These are phyloP conservation scores for Noctilio leporinus DNA, from an alignment of 2,113 vertebrate species.

Conservation along the genomic window DNA sequence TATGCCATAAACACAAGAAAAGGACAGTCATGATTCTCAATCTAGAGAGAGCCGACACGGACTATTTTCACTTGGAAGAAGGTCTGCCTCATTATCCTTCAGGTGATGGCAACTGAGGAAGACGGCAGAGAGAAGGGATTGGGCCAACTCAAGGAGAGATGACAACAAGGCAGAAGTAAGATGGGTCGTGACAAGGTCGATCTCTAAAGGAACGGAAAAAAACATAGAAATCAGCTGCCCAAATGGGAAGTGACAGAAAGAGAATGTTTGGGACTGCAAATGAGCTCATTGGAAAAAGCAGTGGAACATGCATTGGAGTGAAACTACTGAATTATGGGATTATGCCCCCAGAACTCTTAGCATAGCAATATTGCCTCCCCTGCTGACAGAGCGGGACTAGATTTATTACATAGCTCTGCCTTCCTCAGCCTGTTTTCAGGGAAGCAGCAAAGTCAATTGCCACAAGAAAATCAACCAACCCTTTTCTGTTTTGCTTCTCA, in stretches of 20 bases:
- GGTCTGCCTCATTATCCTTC: slow-evolving; percentile 65
- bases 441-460: slow-evolving; percentile 27
- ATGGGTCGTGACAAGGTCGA: slow-evolving; percentile 65
- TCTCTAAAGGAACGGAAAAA: slow-evolving; percentile 58
- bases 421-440: slow-evolving; percentile 51
- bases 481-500: slow-evolving; percentile 52
- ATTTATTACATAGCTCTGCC: slow-evolving; percentile 60
- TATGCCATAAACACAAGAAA: background rate
- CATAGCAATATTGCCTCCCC: slow-evolving; percentile 11
- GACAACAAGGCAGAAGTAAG: slow-evolving; percentile 62
- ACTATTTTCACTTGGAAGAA: background rate
- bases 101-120: slow-evolving; percentile 43
- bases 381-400: background rate
- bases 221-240: slow-evolving; percentile 25
- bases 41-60: background rate
- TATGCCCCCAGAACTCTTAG: slow-evolving; percentile 61
- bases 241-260: slow-evolving; percentile 77
- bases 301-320: slow-evolving; percentile 52
- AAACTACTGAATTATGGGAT: slow-evolving; percentile 73
- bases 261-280: slow-evolving; percentile 72
- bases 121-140: slow-evolving; percentile 41
- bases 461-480: slow-evolving; percentile 59
- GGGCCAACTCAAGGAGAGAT: slow-evolving; percentile 66
- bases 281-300: slow-evolving; percentile 69
- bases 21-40: background rate